Conservation (phyloP, 2,797 vertebrate genomes). For the Lophotriccus pileatus region DNA sequence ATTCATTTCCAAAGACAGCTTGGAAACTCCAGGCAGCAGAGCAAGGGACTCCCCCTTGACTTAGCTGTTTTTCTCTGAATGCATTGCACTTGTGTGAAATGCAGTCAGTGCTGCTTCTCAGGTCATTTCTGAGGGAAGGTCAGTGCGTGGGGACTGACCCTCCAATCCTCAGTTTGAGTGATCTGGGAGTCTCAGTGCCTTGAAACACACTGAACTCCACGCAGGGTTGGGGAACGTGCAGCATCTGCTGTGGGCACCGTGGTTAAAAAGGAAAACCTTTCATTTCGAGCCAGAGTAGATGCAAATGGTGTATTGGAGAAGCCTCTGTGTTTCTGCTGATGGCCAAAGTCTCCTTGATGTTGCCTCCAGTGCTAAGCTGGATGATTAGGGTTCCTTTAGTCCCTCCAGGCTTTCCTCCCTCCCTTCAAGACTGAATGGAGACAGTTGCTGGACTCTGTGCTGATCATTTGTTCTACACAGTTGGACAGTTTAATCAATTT, state of each 20-base stretch:
- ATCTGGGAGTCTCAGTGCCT: background rate
- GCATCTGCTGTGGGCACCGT: background rate
- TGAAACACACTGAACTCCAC: background rate
- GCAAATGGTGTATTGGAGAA: background rate
- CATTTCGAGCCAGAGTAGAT: background rate
- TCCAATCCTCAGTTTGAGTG: background rate
- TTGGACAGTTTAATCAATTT: background rate
- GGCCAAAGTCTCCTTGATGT: background rate
- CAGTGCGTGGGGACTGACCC: background rate
- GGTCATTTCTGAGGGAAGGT: background rate
- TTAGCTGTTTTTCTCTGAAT: background rate
- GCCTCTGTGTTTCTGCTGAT: background rate
- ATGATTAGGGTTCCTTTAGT: background rate
- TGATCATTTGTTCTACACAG: background rate
- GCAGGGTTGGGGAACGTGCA: background rate
- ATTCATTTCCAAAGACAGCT: slow-evolving; percentile 37
- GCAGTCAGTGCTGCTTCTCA: background rate
- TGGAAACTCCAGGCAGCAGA: slow-evolving; percentile 43
- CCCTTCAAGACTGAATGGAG: background rate
- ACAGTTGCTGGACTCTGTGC: background rate
- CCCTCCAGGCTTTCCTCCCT: background rate
- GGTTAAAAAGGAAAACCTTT: background rate
- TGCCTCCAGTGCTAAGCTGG: background rate
- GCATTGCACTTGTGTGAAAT: background rate
- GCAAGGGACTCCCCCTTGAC: slow-evolving; percentile 29